Evolutionary conservation across 1,140 invertebrate genomes (phyloP), one percentile per base, ranked within the genome.

Genomic region (Halictus rubicundus): DNA sequence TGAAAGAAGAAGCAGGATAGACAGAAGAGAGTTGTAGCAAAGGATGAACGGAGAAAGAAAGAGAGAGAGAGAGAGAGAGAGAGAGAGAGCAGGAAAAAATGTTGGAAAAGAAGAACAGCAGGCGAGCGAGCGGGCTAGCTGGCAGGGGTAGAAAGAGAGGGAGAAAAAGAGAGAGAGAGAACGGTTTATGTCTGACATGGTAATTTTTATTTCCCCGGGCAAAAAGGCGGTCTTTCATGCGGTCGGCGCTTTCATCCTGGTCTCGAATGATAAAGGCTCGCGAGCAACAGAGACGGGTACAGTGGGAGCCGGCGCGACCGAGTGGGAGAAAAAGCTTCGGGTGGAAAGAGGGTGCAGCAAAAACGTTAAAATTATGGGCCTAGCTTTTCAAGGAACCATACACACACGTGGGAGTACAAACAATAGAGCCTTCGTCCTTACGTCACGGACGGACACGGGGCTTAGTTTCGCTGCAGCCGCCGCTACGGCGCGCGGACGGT

Each of bases 141-240:
- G 54, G 72, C 19, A 49, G 60, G 49, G 63, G 54, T 16, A 66
- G 25, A 39, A 49, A 59, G n/a, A 49, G 46, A 69, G 77, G 25
- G 60, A 73, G 1, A 76, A 66, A 61, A 54, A 68, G 61, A 59
- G 54, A 80, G 42, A 75, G 71, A 73, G 77, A 57, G 59, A 71
- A 76, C 76, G 73, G 85, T 86, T 86, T 86, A 86, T 86, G 85
- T 86, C 84, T 86, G 85, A 86, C 85, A 86, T 86, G 85, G 85
- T 86, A 86, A 86, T 86, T 86, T 86, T 86, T 86, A 86, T 86
- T 86, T 86, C 85, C 77, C 73, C 81, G 66, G 85, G 84, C 85
- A 86, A 86, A 86, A 86, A 86, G 85, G 77, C 65, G 84, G 77
- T 84, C 85, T 86, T 86, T 86, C 85, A 86, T 86, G 85, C 85